These are phyloP conservation scores for Umimayanthus kanabou DNA, from an alignment of 92 coral and sea anemone species.

Conservation along the genomic window DNA sequence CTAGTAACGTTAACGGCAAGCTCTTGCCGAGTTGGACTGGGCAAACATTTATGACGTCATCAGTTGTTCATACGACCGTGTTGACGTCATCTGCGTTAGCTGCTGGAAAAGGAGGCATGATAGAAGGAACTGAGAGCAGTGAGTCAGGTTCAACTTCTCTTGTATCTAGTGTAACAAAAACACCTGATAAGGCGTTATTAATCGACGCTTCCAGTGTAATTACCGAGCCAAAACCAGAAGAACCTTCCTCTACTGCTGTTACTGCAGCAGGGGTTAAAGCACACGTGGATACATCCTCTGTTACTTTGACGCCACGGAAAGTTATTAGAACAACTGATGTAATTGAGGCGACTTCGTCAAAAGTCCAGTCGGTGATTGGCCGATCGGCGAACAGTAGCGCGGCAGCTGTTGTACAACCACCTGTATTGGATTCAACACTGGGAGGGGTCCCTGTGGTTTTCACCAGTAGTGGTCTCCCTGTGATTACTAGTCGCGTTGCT, in stretches of 20 bases:
- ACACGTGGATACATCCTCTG: neutral
- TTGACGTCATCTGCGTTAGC: neutral
- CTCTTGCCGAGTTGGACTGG: too few relatives aligned
- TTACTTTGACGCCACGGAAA: neutral
- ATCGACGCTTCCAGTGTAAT: neutral
- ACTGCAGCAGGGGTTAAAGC: neutral
- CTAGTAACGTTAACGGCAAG: too few relatives aligned
- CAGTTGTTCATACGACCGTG: neutral
- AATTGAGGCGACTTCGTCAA: neutral
- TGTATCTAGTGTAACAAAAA: neutral
- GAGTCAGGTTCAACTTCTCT: neutral
- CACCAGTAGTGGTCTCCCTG: neutral
- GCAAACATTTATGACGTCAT: neutral
- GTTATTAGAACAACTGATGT: neutral
- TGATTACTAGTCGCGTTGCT: neutral
- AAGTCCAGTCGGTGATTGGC: neutral
- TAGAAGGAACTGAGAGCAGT: neutral
- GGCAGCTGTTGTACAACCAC: neutral
- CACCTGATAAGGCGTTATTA: neutral
- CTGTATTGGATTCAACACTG: neutral
- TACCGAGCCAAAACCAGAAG: neutral
- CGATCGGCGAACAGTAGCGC: neutral
- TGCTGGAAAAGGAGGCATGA: neutral
- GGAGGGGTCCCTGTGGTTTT: neutral
- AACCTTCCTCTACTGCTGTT: neutral